phyloP scores from a whole-genome alignment of 1,140 invertebrate genomes.

The Bombyx mandarina region DNA sequence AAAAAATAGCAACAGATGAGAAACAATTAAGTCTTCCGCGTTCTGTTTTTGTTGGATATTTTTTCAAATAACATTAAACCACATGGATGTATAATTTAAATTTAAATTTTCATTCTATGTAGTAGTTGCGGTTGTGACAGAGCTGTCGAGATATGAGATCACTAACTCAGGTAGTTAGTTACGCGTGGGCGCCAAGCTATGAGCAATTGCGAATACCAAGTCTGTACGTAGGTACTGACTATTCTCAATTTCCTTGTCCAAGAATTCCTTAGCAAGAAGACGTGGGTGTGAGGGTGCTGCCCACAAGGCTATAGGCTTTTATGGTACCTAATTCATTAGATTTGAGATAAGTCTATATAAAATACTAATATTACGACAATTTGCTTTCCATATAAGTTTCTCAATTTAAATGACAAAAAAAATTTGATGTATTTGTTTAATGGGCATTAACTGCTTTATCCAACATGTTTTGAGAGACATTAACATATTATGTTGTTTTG shows the following conservation, averaged over 20 bases:
- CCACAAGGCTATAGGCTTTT: background rate
- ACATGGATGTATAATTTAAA: constrained; percentile 25
- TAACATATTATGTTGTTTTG: no score
- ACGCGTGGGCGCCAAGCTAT: constrained; percentile 5
- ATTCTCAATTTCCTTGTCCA: constrained; percentile 4
- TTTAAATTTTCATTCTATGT: constrained; percentile 33
- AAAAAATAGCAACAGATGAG: constrained; percentile 10
- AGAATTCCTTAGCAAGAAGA: background rate
- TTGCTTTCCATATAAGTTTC: no score
- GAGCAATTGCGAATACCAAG: constrained; percentile 10
- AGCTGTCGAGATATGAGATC: constrained; percentile 44
- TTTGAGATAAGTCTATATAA: background rate
- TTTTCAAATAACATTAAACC: constrained; percentile 1
- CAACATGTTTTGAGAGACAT: no score
- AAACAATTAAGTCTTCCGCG: constrained; percentile 16
- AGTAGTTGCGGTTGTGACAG: constrained; percentile 32
- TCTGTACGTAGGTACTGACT: constrained; percentile 10
- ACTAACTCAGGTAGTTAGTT: constrained; percentile 3
- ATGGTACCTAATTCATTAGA: background rate
- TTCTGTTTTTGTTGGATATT: constrained; percentile 5
- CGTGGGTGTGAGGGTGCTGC: background rate
- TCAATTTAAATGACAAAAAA: no score
- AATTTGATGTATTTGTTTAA: no score
- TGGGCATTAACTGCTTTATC: no score
- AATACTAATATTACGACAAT: background rate